Evolutionary conservation across 53 echinoderm and acorn worm species (phyloP), one percentile per base, ranked within the genome.

Genomic region (Luidia sarsii): DNA sequence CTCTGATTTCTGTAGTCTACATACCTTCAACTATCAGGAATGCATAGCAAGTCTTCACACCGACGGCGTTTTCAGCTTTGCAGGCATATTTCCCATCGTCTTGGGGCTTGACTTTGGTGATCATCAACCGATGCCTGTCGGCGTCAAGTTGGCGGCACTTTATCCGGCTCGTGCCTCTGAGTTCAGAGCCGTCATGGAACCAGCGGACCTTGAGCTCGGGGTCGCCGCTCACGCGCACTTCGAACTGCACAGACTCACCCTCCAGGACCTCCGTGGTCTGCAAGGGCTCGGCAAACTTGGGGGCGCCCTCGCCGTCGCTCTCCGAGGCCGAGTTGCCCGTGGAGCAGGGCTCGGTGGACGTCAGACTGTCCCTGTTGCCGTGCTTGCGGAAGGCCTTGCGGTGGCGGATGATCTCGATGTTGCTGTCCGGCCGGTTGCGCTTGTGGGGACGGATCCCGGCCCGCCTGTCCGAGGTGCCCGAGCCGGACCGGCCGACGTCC

Each of bases 51-150:
- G 65, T 28, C 36, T 83, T 83, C 29, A 59, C 55, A 9, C 89
- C 89, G 68, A 67, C 20, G 3, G 55, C 64, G 39, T 89, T 89
- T 30, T 77, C 50, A 13, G 79, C 89, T 37, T 72, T 67, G 48
- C 89, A 89, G n/a, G 75, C 43, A 48, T 83, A 89, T 63, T 61
- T 66, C 18, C 89, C 89, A 67, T 83, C 83, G 63, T 89, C 89
- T 28, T 59, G 36, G 2, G 51, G 62, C 41, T 28, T 60, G 57
- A 83, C 82, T 13, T 66, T 60, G 21, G 77, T 64, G 24, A 89
- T 68, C 15, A 37, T 54, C 41, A 89, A 50, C 49, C 41, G 65
- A 45, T 11, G 43, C 16, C 45, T 13, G 4, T 43, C 65, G 37
- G 77, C 28, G 29, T 74, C 83, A 22, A 39, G 48, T 41, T 67